These are phyloP conservation scores for Caenorhabditis sp. DNA, from an alignment of 2,888 invertebrate genomes.

Conservation along the genomic window DNA sequence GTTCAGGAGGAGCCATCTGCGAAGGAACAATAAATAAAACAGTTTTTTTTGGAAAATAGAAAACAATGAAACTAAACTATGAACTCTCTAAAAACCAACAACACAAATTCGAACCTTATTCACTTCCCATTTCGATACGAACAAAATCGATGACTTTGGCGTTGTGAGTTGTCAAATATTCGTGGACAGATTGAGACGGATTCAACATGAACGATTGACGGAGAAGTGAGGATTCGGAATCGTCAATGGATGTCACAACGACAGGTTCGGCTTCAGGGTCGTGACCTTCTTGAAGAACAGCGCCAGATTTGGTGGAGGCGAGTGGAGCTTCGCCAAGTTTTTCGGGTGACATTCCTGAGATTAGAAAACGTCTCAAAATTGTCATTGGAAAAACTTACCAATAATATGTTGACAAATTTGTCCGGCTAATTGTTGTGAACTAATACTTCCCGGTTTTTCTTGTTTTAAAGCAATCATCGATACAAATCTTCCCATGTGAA, in stretches of 20 bases:
- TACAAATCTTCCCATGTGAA: slow-evolving; percentile 62
- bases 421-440: slow-evolving; percentile 49
- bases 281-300: slow-evolving; percentile 25
- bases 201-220: slow-evolving; percentile 69
- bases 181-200: slow-evolving; percentile 64
- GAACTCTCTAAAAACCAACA: background rate
- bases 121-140: slow-evolving; percentile 58
- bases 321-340: slow-evolving; percentile 49
- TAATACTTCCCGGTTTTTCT: slow-evolving; percentile 18
- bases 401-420: slow-evolving; percentile 67
- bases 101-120: slow-evolving; percentile 21
- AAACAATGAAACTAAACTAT: background rate
- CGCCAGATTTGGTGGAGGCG: slow-evolving; percentile 8
- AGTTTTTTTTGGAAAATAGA: background rate
- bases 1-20: background rate
- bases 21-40: background rate
- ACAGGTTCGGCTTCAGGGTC: slow-evolving; percentile 34
- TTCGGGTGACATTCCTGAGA: slow-evolving; percentile 57
- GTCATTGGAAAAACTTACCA: slow-evolving; percentile 25
- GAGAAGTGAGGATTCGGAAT: slow-evolving; percentile 65
- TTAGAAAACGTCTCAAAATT: no score
- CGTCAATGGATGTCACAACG: slow-evolving; percentile 52
- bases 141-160: slow-evolving; percentile 60
- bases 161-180: slow-evolving; percentile 54
- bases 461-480: slow-evolving; percentile 60